Evolutionary conservation across 1,140 invertebrate genomes (phyloP).

Genomic region (Drosophila guanche): DNA sequence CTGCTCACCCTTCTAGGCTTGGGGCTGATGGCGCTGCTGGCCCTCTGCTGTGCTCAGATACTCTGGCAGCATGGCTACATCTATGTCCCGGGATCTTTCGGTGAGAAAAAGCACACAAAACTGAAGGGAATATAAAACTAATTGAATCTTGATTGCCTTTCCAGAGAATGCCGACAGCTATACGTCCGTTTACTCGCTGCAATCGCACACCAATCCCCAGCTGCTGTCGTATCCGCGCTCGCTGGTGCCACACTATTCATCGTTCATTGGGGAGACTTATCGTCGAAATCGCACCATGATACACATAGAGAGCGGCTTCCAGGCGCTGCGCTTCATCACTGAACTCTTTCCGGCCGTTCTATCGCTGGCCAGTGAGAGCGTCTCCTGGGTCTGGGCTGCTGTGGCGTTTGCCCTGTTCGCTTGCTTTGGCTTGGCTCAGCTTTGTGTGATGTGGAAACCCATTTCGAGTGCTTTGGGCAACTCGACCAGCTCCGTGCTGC

Average conservation of each 20-base stretch:
- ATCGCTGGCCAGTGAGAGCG: constrained; percentile 85
- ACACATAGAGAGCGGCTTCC: constrained; percentile 88
- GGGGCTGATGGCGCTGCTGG: constrained; percentile 89
- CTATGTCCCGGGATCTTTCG: constrained; percentile 93
- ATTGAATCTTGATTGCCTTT: constrained; percentile 54
- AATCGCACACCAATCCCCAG: constrained; percentile 84
- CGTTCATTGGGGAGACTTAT: constrained; percentile 83
- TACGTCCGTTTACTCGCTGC: constrained; percentile 84
- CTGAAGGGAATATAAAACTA: too few relatives aligned
- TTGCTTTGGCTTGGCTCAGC: constrained; percentile 93
- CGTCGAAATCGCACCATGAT: constrained; percentile 61
- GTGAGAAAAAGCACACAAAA: constrained; percentile 84
- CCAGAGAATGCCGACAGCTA: constrained; percentile 90
- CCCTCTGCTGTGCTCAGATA: constrained; percentile 91
- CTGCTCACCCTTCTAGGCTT: constrained; percentile 90
- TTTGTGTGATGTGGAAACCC: constrained; percentile 85
- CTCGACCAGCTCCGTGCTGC: constrained; percentile 93
- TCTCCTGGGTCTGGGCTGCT: constrained; percentile 90
- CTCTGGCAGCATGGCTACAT: constrained; percentile 88
- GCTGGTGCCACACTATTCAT: constrained; percentile 78
- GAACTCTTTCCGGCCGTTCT: constrained; percentile 93
- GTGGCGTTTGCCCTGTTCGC: constrained; percentile 94
- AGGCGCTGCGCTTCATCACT: constrained; percentile 91
- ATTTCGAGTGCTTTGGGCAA: constrained; percentile 90
- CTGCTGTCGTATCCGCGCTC: constrained; percentile 74